phyloP scores from a whole-genome alignment of 53 echinoderm and acorn worm species.

The Arbacia lixula region DNA sequence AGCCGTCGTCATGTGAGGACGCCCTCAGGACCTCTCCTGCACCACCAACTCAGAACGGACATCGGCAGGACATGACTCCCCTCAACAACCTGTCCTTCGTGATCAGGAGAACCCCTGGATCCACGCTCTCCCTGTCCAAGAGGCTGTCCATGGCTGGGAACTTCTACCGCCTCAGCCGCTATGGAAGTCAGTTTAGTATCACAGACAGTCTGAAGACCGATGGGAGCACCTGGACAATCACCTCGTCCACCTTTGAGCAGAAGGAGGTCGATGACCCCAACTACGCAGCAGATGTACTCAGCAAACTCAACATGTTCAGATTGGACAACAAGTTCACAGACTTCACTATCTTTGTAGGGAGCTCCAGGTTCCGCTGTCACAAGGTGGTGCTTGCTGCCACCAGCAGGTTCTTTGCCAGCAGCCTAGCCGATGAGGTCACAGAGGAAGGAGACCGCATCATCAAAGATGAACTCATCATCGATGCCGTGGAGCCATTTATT shows the following conservation, averaged over 20 bases:
- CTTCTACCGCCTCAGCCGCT: slow-evolving; percentile 89
- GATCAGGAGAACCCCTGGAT: slow-evolving; percentile 71
- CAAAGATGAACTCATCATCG: slow-evolving; percentile 79
- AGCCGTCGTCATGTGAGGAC: slow-evolving; percentile 62
- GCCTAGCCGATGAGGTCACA: slow-evolving; percentile 79
- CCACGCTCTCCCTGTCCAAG: slow-evolving; percentile 85
- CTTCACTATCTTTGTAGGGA: slow-evolving; percentile 82
- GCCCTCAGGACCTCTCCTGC: slow-evolving; percentile 10
- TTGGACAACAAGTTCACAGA: slow-evolving; percentile 82
- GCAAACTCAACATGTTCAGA: slow-evolving; percentile 82
- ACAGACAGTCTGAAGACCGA: slow-evolving; percentile 87
- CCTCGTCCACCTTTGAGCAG: slow-evolving; percentile 79
- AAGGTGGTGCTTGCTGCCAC: slow-evolving; percentile 94
- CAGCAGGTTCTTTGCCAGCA: slow-evolving; percentile 90
- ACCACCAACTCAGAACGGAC: slow-evolving; percentile 55
- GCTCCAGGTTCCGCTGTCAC: slow-evolving; percentile 77
- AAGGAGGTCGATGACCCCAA: slow-evolving; percentile 96
- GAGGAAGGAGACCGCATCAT: slow-evolving; percentile 79
- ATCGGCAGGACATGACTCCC: slow-evolving; percentile 41
- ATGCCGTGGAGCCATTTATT: slow-evolving; percentile 84
- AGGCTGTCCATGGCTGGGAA: slow-evolving; percentile 74
- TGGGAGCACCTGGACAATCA: slow-evolving; percentile 94
- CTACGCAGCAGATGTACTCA: slow-evolving; percentile 93
- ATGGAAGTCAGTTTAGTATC: slow-evolving; percentile 88
- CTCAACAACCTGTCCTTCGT: slow-evolving; percentile 51